phyloP scores from a whole-genome alignment of 2,888 invertebrate genomes.

The Actias luna region DNA sequence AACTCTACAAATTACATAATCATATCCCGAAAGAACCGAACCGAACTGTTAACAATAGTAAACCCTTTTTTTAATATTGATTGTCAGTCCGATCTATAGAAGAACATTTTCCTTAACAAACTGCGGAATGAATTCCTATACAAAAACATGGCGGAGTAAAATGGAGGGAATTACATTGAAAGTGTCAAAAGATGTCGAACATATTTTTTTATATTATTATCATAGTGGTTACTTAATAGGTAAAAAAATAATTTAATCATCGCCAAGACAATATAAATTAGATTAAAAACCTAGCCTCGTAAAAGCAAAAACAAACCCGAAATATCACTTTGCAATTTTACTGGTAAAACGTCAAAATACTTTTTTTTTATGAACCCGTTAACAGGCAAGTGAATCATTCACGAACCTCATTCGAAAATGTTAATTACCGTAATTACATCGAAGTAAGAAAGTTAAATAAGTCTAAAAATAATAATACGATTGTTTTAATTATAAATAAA shows the following conservation, averaged over 20 bases:
- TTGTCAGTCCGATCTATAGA: not conserved
- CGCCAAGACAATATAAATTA: not conserved
- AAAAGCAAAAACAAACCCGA: not conserved
- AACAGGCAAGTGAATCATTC: not conserved
- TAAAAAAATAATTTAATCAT: not conserved
- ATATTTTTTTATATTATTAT: too few relatives aligned
- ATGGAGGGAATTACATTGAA: not conserved
- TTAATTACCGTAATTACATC: not conserved
- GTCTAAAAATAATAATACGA: conserved; percentile 12
- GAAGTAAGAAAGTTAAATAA: not conserved
- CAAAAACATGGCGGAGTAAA: not conserved
- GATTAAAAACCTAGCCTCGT: not conserved
- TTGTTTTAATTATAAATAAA: conserved; percentile 34
- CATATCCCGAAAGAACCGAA: not conserved
- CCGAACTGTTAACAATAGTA: not conserved
- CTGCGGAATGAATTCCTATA: not conserved
- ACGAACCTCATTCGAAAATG: not conserved
- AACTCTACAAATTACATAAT: not conserved
- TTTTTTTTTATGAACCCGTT: not conserved
- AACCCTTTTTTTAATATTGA: not conserved
- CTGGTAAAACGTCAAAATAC: not conserved
- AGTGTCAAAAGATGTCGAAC: not conserved
- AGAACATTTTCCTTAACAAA: not conserved
- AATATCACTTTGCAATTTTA: not conserved
- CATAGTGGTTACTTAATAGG: too few relatives aligned